Evolutionary conservation across 1,140 invertebrate species (phyloP).

Genomic region (Lepidurus packardi): DNA sequence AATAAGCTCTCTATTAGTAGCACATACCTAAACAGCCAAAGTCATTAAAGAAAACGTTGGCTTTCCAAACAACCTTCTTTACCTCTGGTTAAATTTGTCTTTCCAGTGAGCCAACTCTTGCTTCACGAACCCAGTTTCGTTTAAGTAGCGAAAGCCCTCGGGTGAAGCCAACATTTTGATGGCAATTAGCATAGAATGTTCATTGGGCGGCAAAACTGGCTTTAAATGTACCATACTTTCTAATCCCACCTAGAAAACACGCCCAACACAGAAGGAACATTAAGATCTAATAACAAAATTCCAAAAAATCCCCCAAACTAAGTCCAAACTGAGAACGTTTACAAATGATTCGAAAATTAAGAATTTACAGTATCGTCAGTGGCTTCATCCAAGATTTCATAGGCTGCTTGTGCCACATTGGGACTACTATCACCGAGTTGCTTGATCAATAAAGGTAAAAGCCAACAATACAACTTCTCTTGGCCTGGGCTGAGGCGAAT

Average conservation of each 20-base stretch:
- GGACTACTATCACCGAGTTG: constrained; percentile 74
- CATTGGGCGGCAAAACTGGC: not conserved
- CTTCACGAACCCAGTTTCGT: not conserved
- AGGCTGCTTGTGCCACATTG: constrained; percentile 66
- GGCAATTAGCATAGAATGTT: not conserved
- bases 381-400: constrained; percentile 83
- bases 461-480: constrained; percentile 57
- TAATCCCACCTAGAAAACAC: constrained; percentile 21
- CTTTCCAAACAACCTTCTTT: too few relatives aligned
- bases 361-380: constrained; percentile 67
- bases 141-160: not conserved
- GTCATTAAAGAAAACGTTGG: too few relatives aligned
- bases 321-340: too few relatives aligned
- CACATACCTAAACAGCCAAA: constrained; percentile 60
- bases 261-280: too few relatives aligned
- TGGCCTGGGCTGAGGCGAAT: constrained; percentile 62
- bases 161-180: not conserved
- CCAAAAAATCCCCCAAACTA: too few relatives aligned
- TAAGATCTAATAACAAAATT: too few relatives aligned
- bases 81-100: not conserved
- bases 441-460: constrained; percentile 69
- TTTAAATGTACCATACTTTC: not conserved
- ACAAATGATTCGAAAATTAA: too few relatives aligned
- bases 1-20: constrained; percentile 78
- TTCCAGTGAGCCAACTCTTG: constrained; percentile 26